phyloP scores from a whole-genome alignment of 2,113 vertebrate species.

The Mus spicilegus region DNA sequence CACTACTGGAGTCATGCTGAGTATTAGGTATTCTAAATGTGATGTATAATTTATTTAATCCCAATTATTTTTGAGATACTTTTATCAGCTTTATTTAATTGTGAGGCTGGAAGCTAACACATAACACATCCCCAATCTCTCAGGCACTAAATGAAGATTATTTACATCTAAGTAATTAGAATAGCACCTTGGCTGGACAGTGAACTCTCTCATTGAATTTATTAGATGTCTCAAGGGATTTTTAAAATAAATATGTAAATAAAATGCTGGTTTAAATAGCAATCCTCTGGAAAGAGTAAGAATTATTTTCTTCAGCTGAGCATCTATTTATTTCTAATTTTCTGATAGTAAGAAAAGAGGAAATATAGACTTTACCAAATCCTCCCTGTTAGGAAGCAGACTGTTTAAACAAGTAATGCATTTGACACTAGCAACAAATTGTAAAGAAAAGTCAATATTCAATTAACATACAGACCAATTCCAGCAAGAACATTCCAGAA shows the following conservation, averaged over 20 bases:
- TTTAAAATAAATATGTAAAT: not conserved
- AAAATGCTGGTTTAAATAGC: not conserved
- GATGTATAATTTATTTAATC: not conserved
- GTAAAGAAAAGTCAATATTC: not conserved
- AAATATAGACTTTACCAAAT: not conserved
- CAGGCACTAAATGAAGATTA: not conserved
- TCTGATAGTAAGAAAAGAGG: not conserved
- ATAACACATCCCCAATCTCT: not conserved
- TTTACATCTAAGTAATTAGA: not conserved
- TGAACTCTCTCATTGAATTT: not conserved
- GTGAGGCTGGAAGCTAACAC: not conserved
- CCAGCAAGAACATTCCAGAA: constrained; percentile 15
- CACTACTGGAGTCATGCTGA: not conserved
- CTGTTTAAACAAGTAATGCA: not conserved
- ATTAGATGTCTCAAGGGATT: not conserved
- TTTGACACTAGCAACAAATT: not conserved
- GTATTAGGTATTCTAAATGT: not conserved
- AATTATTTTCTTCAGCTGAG: not conserved
- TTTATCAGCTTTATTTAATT: not conserved
- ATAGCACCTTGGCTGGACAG: not conserved
- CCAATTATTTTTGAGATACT: not conserved
- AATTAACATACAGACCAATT: not conserved
- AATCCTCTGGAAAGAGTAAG: not conserved
- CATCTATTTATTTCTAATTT: not conserved
- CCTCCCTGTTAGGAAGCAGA: not conserved